phyloP scores from a whole-genome alignment of 2,113 vertebrate genomes.

The Triplophysa siluroides region DNA sequence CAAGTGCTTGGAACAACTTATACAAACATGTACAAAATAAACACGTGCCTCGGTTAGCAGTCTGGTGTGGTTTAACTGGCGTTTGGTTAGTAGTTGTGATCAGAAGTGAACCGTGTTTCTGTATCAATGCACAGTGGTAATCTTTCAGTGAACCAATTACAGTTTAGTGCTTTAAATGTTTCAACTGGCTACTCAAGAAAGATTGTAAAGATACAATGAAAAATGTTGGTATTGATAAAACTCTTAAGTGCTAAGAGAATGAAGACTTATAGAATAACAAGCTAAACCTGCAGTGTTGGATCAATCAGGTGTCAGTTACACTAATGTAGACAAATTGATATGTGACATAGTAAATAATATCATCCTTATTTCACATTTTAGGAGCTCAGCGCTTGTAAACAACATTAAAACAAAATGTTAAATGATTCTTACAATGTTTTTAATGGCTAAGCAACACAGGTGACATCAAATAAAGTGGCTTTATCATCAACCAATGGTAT shows the following conservation, averaged over 20 bases:
- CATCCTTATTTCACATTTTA: slow-evolving; percentile 66
- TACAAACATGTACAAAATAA: background rate
- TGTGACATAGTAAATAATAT: slow-evolving; percentile 52
- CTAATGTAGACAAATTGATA: slow-evolving; percentile 36
- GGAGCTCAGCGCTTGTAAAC: slow-evolving; percentile 48
- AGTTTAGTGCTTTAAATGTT: background rate
- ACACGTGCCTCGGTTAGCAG: background rate
- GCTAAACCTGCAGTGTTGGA: too few species aligned
- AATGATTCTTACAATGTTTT: background rate
- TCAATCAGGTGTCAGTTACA: slow-evolving; percentile 9
- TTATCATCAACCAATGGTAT: slow-evolving; percentile 31
- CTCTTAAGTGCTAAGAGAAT: background rate
- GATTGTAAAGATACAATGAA: background rate
- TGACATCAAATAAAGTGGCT: background rate
- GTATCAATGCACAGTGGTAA: slow-evolving; percentile 18
- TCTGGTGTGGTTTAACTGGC: background rate
- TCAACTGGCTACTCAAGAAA: background rate
- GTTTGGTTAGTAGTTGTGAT: background rate
- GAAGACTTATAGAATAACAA: background rate
- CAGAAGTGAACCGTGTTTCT: slow-evolving; percentile 9
- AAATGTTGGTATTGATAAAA: background rate
- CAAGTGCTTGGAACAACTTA: slow-evolving; percentile 1
- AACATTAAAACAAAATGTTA: background rate
- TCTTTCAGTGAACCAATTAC: background rate
- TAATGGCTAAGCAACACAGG: background rate